Evolutionary conservation across 2,888 invertebrate genomes (phyloP).

Genomic region (Hyles lineata): DNA sequence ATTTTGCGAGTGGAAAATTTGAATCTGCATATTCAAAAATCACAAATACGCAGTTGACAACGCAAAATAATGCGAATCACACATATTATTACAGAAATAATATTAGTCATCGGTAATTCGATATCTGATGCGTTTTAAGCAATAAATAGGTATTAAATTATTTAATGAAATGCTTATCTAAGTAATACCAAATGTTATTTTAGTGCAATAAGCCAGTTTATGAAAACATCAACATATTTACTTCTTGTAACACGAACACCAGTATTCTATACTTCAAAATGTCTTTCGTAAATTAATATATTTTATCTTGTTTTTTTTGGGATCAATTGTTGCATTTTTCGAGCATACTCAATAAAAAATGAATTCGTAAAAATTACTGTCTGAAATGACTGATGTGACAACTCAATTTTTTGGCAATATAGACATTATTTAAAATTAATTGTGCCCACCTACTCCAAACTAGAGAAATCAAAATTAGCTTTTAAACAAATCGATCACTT

Average conservation of each 20-base stretch:
- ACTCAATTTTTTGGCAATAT: too few relatives aligned
- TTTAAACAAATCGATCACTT: too few relatives aligned
- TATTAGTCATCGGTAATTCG: conserved; percentile 12
- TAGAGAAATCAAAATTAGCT: too few relatives aligned
- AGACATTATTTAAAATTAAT: too few relatives aligned
- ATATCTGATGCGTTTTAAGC: conserved; percentile 19
- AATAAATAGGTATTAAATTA: conserved; percentile 8
- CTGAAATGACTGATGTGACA: too few relatives aligned
- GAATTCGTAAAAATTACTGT: too few relatives aligned
- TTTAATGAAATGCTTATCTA: neutral
- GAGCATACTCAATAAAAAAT: too few relatives aligned
- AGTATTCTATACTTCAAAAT: neutral
- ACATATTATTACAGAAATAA: conserved; percentile 5
- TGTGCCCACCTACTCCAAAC: too few relatives aligned
- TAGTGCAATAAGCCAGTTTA: neutral
- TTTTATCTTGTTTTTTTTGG: neutral
- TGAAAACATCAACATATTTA: neutral
- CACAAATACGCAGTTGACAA: neutral
- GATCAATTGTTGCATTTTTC: neutral
- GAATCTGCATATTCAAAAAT: neutral
- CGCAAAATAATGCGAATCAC: neutral
- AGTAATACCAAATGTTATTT: conserved; percentile 3
- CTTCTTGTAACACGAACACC: neutral
- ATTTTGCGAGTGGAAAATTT: conserved; percentile 9
- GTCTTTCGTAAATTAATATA: neutral